Conservation (phyloP, 2,888 invertebrate species). For the Glyphotaelius pellucidus region DNA sequence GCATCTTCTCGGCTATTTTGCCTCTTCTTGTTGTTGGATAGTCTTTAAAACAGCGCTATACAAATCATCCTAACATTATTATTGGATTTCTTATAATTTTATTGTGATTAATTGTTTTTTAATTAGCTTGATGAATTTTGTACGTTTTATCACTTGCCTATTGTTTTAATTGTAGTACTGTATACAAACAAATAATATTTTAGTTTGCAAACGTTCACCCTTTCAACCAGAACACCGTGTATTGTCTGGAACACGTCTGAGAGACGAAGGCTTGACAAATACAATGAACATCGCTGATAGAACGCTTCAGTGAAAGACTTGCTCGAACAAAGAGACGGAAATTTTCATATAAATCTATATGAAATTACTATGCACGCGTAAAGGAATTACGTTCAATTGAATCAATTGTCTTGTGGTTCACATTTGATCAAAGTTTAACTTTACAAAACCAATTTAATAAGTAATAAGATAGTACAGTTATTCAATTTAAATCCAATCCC, state of each 20-base stretch:
- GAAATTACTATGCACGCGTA: not conserved
- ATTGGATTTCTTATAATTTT: not conserved
- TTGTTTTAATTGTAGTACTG: too few relatives aligned
- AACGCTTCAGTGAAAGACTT: slow-evolving; percentile 13
- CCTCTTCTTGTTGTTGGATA: too few relatives aligned
- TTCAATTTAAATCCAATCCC: not conserved
- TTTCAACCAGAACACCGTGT: not conserved
- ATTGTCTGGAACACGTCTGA: not conserved
- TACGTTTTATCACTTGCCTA: too few relatives aligned
- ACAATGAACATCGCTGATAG: not conserved
- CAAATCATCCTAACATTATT: too few relatives aligned
- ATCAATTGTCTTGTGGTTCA: not conserved
- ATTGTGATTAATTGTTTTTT: not conserved
- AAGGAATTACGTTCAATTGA: not conserved
- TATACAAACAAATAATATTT: not conserved
- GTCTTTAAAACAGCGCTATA: too few relatives aligned
- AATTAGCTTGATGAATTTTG: too few relatives aligned
- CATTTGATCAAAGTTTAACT: not conserved
- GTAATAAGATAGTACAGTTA: not conserved
- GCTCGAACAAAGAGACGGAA: not conserved
- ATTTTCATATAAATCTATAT: not conserved
- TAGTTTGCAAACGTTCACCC: not conserved
- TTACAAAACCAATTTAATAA: not conserved
- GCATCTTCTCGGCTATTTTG: too few relatives aligned
- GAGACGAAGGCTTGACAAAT: slow-evolving; percentile 6